Evolutionary conservation across 1,140 invertebrate species (phyloP), one percentile per base, ranked within the genome.

Genomic region (Parasteatoda tepidariorum): DNA sequence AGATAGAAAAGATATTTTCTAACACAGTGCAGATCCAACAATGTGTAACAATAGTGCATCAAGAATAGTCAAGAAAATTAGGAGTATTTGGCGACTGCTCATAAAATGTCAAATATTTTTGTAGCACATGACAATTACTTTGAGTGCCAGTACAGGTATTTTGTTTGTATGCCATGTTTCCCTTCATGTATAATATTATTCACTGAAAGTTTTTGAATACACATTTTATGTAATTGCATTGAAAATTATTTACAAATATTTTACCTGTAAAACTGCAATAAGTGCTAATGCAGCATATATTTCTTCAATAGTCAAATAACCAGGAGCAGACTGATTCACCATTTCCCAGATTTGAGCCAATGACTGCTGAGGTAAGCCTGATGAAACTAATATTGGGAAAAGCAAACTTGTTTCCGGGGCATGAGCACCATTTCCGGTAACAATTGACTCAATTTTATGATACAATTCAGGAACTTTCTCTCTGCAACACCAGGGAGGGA

Each of bases 321-420:
- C 92, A 22, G 92, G 90, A 31, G 91, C 90, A 31, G 90, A 91
- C 82, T 90, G 89, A 87, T 93, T 93, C 2, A 91, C 91, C 84
- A 93, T 86, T 41, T 90, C 90, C 93, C 93, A 93, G 62, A 93
- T 91, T 74, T 91, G 90, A 18, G 92, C 92, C 3, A 93, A 88
- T 24, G 90, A 88, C 85, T 92, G 91, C 2, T 91, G 91, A 0
- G 91, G 88, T 33, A 93, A 86, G 55, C 92, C 91, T 88, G 92
- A 92, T 15, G 91, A 90, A 41, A 93, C 87, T n/a, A 93, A 87
- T 7, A 93, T 87, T 13, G 91, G 90, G 85, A 92, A 93, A 1
- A 93, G 88, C 85, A 91, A 90, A 48, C 91, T 90, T 11, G 92
- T 93, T 74, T 92, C 91, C 34, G 92, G 92, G 4, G 90, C 84